Percentiles rank a stretch among this genome's conserved stretches.
These are phyloP conservation scores for Siniperca chuatsi DNA, from an alignment of 2,113 vertebrate genomes.

Conservation along the genomic window DNA sequence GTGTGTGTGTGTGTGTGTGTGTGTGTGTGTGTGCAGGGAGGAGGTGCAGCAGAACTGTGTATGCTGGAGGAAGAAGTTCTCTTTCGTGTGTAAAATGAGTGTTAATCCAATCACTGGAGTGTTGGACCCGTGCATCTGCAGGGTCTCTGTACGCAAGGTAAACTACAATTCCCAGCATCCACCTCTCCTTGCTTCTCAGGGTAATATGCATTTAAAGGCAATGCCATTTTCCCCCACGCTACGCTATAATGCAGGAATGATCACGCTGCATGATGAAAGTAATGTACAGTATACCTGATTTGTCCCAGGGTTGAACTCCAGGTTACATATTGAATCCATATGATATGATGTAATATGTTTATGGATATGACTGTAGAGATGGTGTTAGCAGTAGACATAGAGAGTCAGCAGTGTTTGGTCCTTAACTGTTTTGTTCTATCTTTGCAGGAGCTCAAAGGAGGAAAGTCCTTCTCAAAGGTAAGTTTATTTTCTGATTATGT, in stretches of 20 bases:
- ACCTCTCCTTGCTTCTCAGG: neutral
- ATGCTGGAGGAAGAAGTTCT: constrained; percentile 73
- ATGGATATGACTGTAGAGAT: neutral
- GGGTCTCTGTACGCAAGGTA: constrained; percentile 78
- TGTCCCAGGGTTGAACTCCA: neutral
- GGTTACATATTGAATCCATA: neutral
- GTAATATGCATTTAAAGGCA: neutral
- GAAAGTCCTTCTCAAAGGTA: constrained; percentile 76
- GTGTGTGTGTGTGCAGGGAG: constrained; percentile 53
- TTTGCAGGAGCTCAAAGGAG: constrained; percentile 77
- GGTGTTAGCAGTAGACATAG: neutral
- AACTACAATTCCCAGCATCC: constrained; percentile 29
- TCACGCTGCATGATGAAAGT: neutral
- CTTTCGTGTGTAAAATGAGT: constrained; percentile 73
- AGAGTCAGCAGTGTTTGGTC: neutral
- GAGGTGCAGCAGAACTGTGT: constrained; percentile 78
- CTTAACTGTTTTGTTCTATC: neutral
- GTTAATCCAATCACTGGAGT: constrained; percentile 60
- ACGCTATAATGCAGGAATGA: neutral
- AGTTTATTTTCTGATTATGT: neutral
- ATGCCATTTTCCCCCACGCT: neutral
- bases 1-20: constrained; percentile 14
- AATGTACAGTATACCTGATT: neutral
- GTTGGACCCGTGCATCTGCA: constrained; percentile 73
- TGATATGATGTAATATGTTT: neutral